These are phyloP conservation scores for Poeciliopsis infans DNA, from an alignment of 2,797 vertebrate species.

Conservation along the genomic window DNA sequence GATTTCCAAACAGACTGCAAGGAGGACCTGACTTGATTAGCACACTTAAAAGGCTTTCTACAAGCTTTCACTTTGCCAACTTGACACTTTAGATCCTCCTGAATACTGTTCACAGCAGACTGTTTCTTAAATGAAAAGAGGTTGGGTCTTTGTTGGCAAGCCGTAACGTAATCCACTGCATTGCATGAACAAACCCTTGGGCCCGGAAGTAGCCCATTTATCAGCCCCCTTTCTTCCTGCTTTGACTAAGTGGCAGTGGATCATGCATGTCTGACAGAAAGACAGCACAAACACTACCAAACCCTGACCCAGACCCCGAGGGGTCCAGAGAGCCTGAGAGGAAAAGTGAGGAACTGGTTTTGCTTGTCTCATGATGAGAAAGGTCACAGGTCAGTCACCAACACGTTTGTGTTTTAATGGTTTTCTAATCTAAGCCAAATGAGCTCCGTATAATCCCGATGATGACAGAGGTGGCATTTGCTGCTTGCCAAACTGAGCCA, in stretches of 20 bases:
- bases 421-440: conserved; percentile 62
- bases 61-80: conserved; percentile 22
- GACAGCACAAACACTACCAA: conserved; percentile 66
- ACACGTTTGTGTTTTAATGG: conserved; percentile 53
- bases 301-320: conserved; percentile 67
- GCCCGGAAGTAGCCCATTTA: conserved; percentile 77
- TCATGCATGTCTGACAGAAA: conserved; percentile 70
- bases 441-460: conserved; percentile 48
- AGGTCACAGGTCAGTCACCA: conserved; percentile 58
- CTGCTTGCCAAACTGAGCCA: conserved; percentile 57
- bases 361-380: conserved; percentile 60
- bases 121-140: conserved; percentile 27
- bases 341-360: conserved; percentile 55
- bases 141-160: conserved; percentile 37
- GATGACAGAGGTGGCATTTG: conserved; percentile 57
- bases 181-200: conserved; percentile 68
- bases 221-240: conserved; percentile 60
- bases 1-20: not conserved
- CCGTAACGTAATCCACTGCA: conserved; percentile 66
- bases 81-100: conserved; percentile 26
- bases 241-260: conserved; percentile 71
- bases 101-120: conserved; percentile 15
- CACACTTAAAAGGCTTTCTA: not conserved
- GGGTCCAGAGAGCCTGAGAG: conserved; percentile 76
- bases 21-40: not conserved